Base-by-base conservation (phyloP, 2,888 invertebrate species). In the Entomobrya multifasciata region DNA sequence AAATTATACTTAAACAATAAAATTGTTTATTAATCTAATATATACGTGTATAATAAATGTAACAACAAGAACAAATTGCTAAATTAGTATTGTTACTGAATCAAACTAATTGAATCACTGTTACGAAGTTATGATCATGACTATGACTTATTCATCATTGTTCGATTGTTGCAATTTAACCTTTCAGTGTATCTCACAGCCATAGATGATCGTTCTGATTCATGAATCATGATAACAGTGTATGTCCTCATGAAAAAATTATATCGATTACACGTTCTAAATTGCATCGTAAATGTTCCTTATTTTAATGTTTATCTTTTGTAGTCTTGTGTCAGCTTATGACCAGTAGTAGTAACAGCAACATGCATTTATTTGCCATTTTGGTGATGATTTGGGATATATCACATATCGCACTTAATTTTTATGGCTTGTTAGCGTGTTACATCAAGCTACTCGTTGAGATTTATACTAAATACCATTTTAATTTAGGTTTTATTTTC, bases 401-500 rank as follows among this genome's bases (percentile, higher is more conserved):
- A n/a, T n/a, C n/a, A n/a, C n/a, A n/a, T n/a, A n/a, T n/a, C n/a
- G n/a, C n/a, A n/a, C n/a, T n/a, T 6, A 6, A 30, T 2, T 60
- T 30, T 13, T 27, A 60, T 60, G 60, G 11, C 67, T 72, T 72
- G 70, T 72, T 74, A 49, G 52, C n/a, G 70, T 47, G 70, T 70
- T 44, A 47, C 65, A 57, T 36, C 10, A 57, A 36, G 36, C 36
- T 67, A 10, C 41, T 22, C 20, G 44, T 44, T 67, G 20, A 22
- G 11, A 15, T 36, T 11, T 22, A 10, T 20, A 25, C 25, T 36
- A 72, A 72, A 17, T 57, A 47, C 55, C 55, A 60, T 57, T 76
- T 81, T 72, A 60, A 60, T 81, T 83, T 20, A 49, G 49, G 55
- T 81, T 84, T 88, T 65, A 27, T 74, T 87, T 80, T 88, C 72